A percentile compares a stretch with the other conserved stretches of the same genome.
phyloP scores from a whole-genome alignment of 2,113 vertebrate genomes.

The Sturnira hondurensis region DNA sequence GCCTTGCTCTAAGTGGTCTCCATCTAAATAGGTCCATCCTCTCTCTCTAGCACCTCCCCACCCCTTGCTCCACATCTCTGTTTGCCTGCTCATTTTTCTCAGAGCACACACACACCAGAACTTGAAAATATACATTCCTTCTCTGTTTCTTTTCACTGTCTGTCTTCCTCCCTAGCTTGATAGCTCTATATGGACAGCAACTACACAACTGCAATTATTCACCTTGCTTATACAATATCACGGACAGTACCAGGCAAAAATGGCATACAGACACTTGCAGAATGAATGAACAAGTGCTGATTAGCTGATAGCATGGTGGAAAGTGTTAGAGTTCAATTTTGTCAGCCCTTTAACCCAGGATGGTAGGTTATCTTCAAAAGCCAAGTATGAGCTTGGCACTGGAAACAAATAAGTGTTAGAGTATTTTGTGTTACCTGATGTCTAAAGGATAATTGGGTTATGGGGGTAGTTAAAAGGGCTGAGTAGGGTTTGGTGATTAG shows the following conservation, averaged over 20 bases:
- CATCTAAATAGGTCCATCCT: background rate
- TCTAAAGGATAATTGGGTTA: background rate
- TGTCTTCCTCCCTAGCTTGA: background rate
- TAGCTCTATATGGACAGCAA: background rate
- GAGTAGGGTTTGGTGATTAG: background rate
- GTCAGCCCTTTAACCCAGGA: background rate
- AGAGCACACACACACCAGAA: background rate
- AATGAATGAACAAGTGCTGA: background rate
- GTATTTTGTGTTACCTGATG: background rate
- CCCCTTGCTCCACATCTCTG: background rate
- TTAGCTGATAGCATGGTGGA: background rate
- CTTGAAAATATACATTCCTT: background rate
- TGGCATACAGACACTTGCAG: background rate
- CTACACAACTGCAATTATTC: background rate
- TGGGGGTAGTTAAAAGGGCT: background rate
- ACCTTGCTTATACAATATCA: background rate
- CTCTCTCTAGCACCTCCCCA: too few species aligned
- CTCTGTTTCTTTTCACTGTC: background rate
- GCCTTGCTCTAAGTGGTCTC: background rate
- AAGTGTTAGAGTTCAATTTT: background rate
- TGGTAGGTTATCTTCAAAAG: conserved; percentile 17
- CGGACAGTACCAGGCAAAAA: background rate
- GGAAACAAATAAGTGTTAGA: background rate
- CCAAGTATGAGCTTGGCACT: background rate
- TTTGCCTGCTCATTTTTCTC: background rate